These are phyloP conservation scores for Barnardius zonarius DNA, from an alignment of 2,113 vertebrate species.

Conservation along the genomic window DNA sequence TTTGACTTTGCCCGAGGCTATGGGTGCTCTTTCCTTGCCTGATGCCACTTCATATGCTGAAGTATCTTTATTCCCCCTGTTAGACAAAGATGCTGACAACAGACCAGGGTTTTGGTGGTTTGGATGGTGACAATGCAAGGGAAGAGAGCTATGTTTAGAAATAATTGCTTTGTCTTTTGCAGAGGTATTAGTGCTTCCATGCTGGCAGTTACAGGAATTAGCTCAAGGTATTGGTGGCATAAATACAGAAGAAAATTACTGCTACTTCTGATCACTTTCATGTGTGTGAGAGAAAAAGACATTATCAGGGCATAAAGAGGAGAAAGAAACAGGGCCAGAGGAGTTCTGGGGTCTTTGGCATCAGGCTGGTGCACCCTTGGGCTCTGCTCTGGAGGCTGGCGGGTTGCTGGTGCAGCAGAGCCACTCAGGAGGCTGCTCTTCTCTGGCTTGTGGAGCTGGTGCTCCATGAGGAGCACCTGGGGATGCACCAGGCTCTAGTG, in stretches of 20 bases:
- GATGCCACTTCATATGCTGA: fast-evolving
- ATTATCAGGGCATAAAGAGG: neutral
- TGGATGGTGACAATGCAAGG: constrained; percentile 11
- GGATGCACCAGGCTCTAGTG: neutral
- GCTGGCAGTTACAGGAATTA: constrained; percentile 45
- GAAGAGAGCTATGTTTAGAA: constrained; percentile 61
- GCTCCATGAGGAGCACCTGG: neutral
- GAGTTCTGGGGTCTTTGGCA: neutral
- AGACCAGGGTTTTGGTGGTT: neutral
- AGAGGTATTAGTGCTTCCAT: constrained; percentile 42
- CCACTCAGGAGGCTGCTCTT: neutral
- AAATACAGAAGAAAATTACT: constrained; percentile 3
- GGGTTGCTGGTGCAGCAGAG: neutral
- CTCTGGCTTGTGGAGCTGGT: neutral
- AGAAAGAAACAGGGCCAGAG: neutral
- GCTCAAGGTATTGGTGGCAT: constrained; percentile 13
- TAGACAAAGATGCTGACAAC: neutral
- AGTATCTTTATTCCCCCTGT: neutral
- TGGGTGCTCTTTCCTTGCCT: neutral
- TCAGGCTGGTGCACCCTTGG: fast-evolving
- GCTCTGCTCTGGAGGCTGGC: neutral
- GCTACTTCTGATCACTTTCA: neutral
- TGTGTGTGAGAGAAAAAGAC: neutral
- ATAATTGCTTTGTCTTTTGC: constrained; percentile 66
- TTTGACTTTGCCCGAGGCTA: fast-evolving